Conservation (phyloP, 1,140 invertebrate species). For the Meloidogyne floridensis region DNA sequence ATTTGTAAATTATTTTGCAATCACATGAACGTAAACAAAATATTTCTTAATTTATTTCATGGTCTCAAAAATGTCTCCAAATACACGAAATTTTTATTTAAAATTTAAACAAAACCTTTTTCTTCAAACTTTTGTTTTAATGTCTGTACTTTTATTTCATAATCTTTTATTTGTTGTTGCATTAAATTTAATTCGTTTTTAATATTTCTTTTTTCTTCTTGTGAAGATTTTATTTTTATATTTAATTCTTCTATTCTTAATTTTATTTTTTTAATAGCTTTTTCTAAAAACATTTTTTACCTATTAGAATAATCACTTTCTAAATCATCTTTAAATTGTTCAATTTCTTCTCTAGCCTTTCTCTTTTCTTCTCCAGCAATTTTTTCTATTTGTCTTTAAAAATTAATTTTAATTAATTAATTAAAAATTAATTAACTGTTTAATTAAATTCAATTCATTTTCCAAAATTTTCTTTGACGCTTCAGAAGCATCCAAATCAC, state of each 20-base stretch:
- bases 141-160: conserved; percentile 61
- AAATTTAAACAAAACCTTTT: conserved; percentile 44
- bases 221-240: conserved; percentile 55
- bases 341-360: conserved; percentile 59
- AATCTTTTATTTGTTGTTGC: conserved; percentile 56
- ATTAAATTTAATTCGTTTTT: conserved; percentile 59
- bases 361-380: conserved; percentile 54
- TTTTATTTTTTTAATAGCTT: too few species aligned
- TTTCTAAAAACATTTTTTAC: conserved; percentile 13
- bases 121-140: conserved; percentile 56
- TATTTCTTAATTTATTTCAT: background rate
- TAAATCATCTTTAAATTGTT: conserved; percentile 55
- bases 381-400: conserved; percentile 59
- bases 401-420: background rate
- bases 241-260: conserved; percentile 62
- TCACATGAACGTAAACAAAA: background rate
- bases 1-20: background rate
- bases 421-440: conserved; percentile 45
- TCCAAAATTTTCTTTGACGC: conserved; percentile 60
- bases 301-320: conserved; percentile 64
- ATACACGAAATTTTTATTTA: conserved; percentile 21
- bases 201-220: conserved; percentile 55
- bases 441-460: conserved; percentile 58
- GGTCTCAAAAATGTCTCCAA: too few species aligned
- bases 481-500: conserved; percentile 54